phyloP scores from a whole-genome alignment of 1,140 invertebrate genomes.

The Eriocheir sinensis region DNA sequence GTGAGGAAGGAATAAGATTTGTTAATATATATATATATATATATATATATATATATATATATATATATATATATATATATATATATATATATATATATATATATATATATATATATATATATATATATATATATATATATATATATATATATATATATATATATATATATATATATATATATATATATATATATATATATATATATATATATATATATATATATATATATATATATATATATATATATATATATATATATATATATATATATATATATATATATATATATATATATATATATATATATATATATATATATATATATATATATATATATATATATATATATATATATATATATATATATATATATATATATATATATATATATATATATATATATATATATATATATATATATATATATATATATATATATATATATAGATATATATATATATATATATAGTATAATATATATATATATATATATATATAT shows the following conservation, averaged over 20 bases:
- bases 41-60: constrained; percentile 61
- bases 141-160: constrained; percentile 65
- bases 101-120: constrained; percentile 66
- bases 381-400: too few relatives aligned
- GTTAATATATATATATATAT: constrained; percentile 46
- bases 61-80: constrained; percentile 58
- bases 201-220: constrained; percentile 50
- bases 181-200: constrained; percentile 61
- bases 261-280: not conserved
- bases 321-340: too few relatives aligned
- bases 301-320: too few relatives aligned
- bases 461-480: too few relatives aligned
- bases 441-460: too few relatives aligned
- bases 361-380: too few relatives aligned
- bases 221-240: constrained; percentile 48
- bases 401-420: too few relatives aligned
- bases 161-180: constrained; percentile 64
- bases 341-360: too few relatives aligned
- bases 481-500: too few relatives aligned
- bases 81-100: constrained; percentile 65
- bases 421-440: too few relatives aligned
- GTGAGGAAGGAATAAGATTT: too few relatives aligned
- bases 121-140: constrained; percentile 63
- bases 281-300: too few relatives aligned
- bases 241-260: not conserved